phyloP scores from a whole-genome alignment of 2,113 vertebrate genomes.

The Motacilla tschutschensis region DNA sequence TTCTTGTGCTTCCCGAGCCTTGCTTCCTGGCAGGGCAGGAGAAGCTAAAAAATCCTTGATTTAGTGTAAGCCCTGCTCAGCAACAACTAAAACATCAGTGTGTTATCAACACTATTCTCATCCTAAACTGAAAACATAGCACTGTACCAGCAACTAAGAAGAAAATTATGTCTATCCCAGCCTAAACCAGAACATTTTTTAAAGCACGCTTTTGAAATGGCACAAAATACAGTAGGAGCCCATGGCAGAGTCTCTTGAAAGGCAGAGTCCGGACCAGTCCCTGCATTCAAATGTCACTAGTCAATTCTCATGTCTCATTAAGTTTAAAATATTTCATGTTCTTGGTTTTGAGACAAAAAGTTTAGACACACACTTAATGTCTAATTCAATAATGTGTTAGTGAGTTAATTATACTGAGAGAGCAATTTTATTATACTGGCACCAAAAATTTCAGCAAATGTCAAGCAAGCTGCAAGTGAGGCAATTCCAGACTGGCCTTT shows the following conservation, averaged over 20 bases:
- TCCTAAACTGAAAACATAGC: not conserved
- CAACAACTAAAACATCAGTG: not conserved
- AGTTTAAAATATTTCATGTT: constrained; percentile 8
- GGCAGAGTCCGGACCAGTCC: not conserved
- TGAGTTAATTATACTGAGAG: not conserved
- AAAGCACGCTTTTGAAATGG: not conserved
- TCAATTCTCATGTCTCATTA: not conserved
- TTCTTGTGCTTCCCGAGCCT: not conserved
- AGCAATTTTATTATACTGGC: constrained; percentile 12
- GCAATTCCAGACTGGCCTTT: not conserved
- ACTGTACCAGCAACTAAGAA: not conserved
- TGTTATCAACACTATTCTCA: not conserved
- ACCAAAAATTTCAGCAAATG: constrained; percentile 30
- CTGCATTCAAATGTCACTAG: not conserved
- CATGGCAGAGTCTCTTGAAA: not conserved
- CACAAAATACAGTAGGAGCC: not conserved
- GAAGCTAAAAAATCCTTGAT: not conserved
- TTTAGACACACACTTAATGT: not conserved
- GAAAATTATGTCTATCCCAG: not conserved
- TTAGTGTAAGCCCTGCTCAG: not conserved
- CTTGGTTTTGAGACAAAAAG: not conserved
- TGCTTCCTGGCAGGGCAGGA: not conserved
- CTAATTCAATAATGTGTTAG: constrained; percentile 7
- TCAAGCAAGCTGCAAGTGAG: constrained; percentile 35
- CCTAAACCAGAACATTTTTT: not conserved